Conservation (phyloP, 2,888 invertebrate species). For the Apeira syringaria region DNA sequence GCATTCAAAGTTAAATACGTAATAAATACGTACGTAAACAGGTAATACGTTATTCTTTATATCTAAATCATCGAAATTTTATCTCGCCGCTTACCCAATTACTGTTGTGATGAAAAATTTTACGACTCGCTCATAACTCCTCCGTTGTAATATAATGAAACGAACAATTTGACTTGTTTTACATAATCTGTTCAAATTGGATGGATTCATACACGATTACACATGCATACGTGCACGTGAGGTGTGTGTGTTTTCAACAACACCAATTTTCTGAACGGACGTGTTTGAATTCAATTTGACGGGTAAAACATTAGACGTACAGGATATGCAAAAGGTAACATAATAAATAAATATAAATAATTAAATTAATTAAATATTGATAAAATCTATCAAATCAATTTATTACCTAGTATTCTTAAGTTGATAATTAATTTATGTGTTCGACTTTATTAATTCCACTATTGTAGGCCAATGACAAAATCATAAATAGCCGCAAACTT, state of each 20-base stretch:
- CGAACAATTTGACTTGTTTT: conserved; percentile 58
- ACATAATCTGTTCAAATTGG: conserved; percentile 70
- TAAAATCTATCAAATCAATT: no score
- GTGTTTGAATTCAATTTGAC: conserved; percentile 10
- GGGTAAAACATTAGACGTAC: no score
- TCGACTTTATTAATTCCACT: no score
- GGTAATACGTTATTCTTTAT: conserved; percentile 22
- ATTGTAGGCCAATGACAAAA: no score
- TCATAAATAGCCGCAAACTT: no score
- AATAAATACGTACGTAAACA: no score
- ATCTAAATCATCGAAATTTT: conserved; percentile 33
- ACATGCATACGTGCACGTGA: conserved; percentile 31
- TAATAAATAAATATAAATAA: no score
- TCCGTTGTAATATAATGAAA: conserved; percentile 61
- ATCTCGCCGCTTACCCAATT: conserved; percentile 40
- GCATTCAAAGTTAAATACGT: no score
- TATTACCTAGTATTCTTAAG: no score
- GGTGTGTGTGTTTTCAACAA: conserved; percentile 10
- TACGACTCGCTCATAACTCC: conserved; percentile 56
- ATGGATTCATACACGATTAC: conserved; percentile 38
- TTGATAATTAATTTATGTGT: no score
- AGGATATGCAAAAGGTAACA: no score
- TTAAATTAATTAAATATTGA: no score
- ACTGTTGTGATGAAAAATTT: conserved; percentile 62
- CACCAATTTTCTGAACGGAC: conserved; percentile 13